phyloP scores from a whole-genome alignment of 1,140 invertebrate genomes.

The Eciton burchellii region DNA sequence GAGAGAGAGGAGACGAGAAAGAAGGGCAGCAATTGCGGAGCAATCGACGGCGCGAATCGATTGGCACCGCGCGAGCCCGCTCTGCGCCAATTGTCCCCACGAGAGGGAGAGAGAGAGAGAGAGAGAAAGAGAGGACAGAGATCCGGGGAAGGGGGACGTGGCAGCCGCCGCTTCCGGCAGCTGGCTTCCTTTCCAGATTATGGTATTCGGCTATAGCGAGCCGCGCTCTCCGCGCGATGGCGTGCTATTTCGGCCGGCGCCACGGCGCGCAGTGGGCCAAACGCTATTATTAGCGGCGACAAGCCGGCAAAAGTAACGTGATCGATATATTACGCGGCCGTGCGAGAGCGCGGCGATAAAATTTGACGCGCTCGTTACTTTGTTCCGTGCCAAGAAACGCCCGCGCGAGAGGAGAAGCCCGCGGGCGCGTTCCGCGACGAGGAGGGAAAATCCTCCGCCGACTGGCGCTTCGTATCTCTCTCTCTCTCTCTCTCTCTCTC shows the following conservation, averaged over 20 bases:
- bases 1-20: too few relatives aligned
- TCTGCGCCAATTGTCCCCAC: constrained; percentile 9
- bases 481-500: too few relatives aligned
- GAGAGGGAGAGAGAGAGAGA: constrained; percentile 5
- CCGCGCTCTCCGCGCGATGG: constrained; percentile 50
- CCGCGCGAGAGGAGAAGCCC: neutral
- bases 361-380: constrained; percentile 66
- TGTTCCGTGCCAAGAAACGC: constrained; percentile 48
- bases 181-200: constrained; percentile 56
- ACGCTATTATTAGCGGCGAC: constrained; percentile 69
- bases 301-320: constrained; percentile 57
- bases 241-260: constrained; percentile 62
- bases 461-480: neutral
- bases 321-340: constrained; percentile 60
- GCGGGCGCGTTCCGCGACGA: neutral
- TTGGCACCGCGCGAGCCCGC: neutral
- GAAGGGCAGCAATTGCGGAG: neutral
- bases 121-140: neutral
- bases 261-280: constrained; percentile 65
- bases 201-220: constrained; percentile 29
- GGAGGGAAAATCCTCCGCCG: constrained; percentile 3
- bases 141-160: too few relatives aligned
- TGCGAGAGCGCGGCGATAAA: constrained; percentile 53
- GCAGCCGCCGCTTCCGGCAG: constrained; percentile 66
- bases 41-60: neutral